Evolutionary conservation across 1,140 invertebrate species (phyloP).

Genomic region (Caerostris darwini): DNA sequence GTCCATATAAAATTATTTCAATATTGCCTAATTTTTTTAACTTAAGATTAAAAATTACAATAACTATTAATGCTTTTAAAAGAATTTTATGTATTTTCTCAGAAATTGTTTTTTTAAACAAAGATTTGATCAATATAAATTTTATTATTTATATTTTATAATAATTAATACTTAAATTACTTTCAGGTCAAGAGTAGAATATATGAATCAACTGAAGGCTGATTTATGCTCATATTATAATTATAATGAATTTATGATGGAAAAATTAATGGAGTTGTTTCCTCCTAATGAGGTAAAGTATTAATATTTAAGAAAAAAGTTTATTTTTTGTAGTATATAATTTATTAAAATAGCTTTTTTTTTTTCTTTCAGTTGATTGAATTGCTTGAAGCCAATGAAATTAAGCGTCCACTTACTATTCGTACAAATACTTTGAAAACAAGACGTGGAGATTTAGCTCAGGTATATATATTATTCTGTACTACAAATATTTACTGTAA

Average conservation of each 20-base stretch:
- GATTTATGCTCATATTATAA: conserved; percentile 98
- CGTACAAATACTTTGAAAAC: conserved; percentile 98
- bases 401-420: conserved; percentile 96
- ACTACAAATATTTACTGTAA: background rate
- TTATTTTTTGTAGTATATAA: background rate
- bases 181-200: conserved; percentile 89
- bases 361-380: conserved; percentile 87
- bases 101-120: no score
- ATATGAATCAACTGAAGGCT: conserved; percentile 88
- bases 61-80: no score
- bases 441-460: conserved; percentile 94
- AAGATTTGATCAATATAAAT: no score
- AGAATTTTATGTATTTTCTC: no score
- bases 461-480: conserved; percentile 82
- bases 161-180: background rate
- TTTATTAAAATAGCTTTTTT: background rate
- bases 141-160: no score
- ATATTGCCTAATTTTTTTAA: no score
- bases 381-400: conserved; percentile 98
- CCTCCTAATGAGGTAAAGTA: conserved; percentile 87
- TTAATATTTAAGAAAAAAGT: background rate
- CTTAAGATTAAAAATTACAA: no score
- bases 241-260: conserved; percentile 98
- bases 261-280: conserved; percentile 96
- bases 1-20: no score